Evolutionary conservation across 2,888 invertebrate species (phyloP), one percentile per base, ranked within the genome.

Genomic region (Altica lythri): DNA sequence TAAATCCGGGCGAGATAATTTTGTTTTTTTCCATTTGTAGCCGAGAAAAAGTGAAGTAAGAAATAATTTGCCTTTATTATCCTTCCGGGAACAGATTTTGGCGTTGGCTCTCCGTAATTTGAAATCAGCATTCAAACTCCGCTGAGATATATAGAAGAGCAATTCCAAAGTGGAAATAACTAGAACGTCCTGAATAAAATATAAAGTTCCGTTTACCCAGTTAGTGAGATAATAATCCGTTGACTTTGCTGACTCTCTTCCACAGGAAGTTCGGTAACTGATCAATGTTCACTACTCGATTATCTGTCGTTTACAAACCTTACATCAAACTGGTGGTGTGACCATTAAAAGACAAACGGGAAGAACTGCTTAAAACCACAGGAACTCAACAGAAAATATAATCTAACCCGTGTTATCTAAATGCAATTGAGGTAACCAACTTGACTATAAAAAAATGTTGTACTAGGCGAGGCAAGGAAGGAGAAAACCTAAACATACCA

Each of bases 151-250:
- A 66, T 67, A 60, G 52, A 25, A 59, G 58, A 61, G 68, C 69
- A 68, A 69, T 72, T 68, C 66, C 68, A 62, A 67, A 69, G 61
- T 68, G 68, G 67, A 71, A 71, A 70, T 70, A 68, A 68, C 68
- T 64, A 62, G 70, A 68, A 72, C 68, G 72, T 68, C 68, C 68
- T 67, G 71, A 70, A 72, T 72, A 72, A 73, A 72, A 72, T 72
- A 70, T 70, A 67, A 68, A 68, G 65, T 68, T 69, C 67, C 68
- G 66, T 66, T 68, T 65, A 65, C 65, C 66, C 64, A 61, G 68
- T 67, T 67, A 67, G 66, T 68, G 66, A 68, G 68, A 71, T 71
- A 70, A 71, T 70, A 67, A 71, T 71, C 68, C 66, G 64, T 63
- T 66, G 66, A 66, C 55, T 67, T 44, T 8, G 25, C 40, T 40